Evolutionary conservation across 1,140 invertebrate species (phyloP), one percentile per base, ranked within the genome.

Genomic region (Drosophila ogumai): DNA sequence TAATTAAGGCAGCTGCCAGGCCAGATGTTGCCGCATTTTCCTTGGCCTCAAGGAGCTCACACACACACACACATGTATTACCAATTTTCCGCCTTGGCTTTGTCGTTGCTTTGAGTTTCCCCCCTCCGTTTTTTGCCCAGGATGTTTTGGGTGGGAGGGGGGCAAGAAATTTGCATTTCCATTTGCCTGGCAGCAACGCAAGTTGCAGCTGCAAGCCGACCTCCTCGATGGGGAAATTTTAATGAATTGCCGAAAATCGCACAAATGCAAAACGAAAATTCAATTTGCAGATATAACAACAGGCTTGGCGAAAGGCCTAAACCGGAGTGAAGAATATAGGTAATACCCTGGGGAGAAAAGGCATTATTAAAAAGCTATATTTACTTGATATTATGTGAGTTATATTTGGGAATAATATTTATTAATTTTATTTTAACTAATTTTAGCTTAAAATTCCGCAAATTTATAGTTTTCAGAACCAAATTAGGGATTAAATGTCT

Each of bases 231-330:
- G 46, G 46, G 22, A 73, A 80, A 69, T 88, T 66, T 82, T 88
- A 87, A 87, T 88, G 84, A 87, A 86, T 86, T 86, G 79, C 82
- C 82, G 46, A 71, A 86, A 87, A 87, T 87, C 84, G 82, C 71
- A 87, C 68, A 77, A 77, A 77, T 88, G 67, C 71, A 69, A 57
- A 88, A 82, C 60, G 79, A 74, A 71, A 87, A 88, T 87, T 87
- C 76, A 87, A 84, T 88, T 88, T 90, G 65, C 75, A 80, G 67
- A 82, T 82, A 74, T 69, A 80, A 78, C 79, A 87, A 87, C 69
- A 86, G 55, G 32, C 44, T 31, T 31, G 34, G 7, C 64, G 32
- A 38, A 66, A 25, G 36, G 61, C 61, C 28, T 17, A 49, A 66
- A 15, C 13, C 9, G 44, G 44, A 50, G 28, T 22, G 7, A 5